Evolutionary conservation across 2,797 vertebrate species (phyloP).

Genomic region (Iguana delicatissima): DNA sequence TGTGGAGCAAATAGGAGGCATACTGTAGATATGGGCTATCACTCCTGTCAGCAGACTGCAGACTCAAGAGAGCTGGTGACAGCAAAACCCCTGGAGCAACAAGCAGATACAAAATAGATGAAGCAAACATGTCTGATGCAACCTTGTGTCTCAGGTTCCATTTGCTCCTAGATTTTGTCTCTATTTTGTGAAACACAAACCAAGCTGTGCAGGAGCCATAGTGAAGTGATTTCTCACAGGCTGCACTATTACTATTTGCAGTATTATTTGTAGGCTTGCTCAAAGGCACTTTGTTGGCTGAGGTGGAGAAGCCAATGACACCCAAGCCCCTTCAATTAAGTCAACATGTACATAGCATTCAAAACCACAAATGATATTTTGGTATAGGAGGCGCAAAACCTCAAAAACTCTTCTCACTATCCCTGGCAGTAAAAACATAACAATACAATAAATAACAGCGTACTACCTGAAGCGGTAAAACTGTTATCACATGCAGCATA

Average conservation of each 20-base stretch:
- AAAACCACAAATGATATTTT: not conserved
- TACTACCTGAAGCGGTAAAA: not conserved
- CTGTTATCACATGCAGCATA: not conserved
- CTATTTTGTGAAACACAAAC: not conserved
- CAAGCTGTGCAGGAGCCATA: not conserved
- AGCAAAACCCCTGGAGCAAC: conserved; percentile 33
- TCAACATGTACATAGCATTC: not conserved
- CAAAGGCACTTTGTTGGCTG: not conserved
- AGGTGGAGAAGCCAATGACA: not conserved
- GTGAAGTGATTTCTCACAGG: not conserved
- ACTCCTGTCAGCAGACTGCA: conserved; percentile 33
- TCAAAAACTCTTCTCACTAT: not conserved
- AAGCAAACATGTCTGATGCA: not conserved
- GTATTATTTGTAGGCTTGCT: not conserved
- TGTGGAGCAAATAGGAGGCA: conserved; percentile 27
- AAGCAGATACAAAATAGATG: conserved; percentile 30
- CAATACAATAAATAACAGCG: not conserved
- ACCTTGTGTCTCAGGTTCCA: not conserved
- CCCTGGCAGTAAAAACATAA: not conserved
- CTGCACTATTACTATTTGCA: not conserved
- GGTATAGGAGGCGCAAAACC: not conserved
- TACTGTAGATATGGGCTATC: not conserved
- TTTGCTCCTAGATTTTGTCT: not conserved
- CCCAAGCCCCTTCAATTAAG: not conserved
- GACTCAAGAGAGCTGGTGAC: conserved; percentile 39